These are phyloP conservation scores for Drosophila nannoptera DNA, from an alignment of 1,140 invertebrate genomes.

Conservation along the genomic window DNA sequence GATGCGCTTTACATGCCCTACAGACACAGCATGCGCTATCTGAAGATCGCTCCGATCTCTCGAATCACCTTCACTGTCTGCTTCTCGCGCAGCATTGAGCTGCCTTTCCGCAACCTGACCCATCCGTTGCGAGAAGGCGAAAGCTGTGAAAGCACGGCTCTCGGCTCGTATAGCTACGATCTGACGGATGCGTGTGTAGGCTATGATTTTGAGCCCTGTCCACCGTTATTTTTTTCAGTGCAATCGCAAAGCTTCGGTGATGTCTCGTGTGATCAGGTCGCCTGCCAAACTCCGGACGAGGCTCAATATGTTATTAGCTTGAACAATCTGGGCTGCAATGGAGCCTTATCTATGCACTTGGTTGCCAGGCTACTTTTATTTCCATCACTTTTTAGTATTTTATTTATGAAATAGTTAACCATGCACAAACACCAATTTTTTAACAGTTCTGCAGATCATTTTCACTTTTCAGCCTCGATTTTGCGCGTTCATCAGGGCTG, in stretches of 20 bases:
- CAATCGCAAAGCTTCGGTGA: conserved; percentile 73
- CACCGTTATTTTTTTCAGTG: conserved; percentile 83
- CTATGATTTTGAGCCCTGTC: conserved; percentile 81
- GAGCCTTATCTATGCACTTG: conserved; percentile 58
- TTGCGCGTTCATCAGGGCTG: too few species aligned
- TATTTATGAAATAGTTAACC: neutral
- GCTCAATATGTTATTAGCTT: conserved; percentile 82
- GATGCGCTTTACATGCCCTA: conserved; percentile 84
- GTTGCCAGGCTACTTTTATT: neutral
- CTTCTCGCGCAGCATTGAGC: conserved; percentile 79
- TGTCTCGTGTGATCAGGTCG: conserved; percentile 73
- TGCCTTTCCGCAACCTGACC: conserved; percentile 69
- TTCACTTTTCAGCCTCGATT: too few species aligned
- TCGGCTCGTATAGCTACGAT: conserved; percentile 65
- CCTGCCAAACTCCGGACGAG: conserved; percentile 83
- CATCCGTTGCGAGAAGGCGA: conserved; percentile 31
- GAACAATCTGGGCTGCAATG: conserved; percentile 83
- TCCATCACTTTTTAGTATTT: neutral
- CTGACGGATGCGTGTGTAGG: conserved; percentile 81
- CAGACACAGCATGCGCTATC: conserved; percentile 79
- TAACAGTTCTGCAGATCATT: too few species aligned
- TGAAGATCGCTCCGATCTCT: conserved; percentile 80
- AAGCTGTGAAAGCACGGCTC: conserved; percentile 58
- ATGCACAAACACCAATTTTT: neutral
- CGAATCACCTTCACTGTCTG: conserved; percentile 81